Conservation (phyloP, 2,797 vertebrate species). For the Gephyroberyx darwinii region DNA sequence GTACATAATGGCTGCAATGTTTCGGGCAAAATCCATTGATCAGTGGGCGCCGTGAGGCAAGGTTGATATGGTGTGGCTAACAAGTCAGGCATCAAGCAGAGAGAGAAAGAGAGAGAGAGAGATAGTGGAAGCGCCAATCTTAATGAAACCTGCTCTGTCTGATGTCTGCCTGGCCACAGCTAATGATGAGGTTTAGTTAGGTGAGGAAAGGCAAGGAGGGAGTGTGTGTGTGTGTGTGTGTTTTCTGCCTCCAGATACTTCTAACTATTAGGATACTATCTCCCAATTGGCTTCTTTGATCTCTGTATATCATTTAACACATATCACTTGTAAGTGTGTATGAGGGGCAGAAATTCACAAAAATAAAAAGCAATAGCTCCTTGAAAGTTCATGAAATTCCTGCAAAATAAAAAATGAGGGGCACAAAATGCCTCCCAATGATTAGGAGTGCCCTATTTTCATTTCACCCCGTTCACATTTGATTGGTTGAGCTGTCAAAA, state of each 20-base stretch:
- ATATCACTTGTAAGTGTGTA: too few species aligned
- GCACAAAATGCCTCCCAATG: too few species aligned
- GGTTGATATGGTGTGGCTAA: slow-evolving; percentile 10
- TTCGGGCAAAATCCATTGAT: slow-evolving; percentile 46
- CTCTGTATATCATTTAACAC: too few species aligned
- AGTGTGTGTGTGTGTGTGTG: neutral
- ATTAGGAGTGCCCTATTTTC: too few species aligned
- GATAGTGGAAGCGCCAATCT: slow-evolving; percentile 9
- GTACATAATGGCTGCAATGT: slow-evolving; percentile 41
- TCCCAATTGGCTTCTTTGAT: too few species aligned
- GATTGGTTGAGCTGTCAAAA: too few species aligned
- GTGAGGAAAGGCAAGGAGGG: slow-evolving; percentile 13
- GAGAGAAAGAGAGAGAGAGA: slow-evolving; percentile 8
- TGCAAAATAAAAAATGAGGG: too few species aligned
- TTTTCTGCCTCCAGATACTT: neutral
- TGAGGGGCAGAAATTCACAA: too few species aligned
- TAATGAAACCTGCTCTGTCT: slow-evolving; percentile 52
- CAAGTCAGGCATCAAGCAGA: slow-evolving; percentile 42
- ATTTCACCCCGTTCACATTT: too few species aligned
- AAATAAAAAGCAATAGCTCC: too few species aligned
- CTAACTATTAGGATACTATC: neutral
- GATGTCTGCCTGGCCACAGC: slow-evolving; percentile 43
- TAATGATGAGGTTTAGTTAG: slow-evolving; percentile 48
- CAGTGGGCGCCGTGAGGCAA: slow-evolving; percentile 9
- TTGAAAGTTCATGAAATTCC: too few species aligned